A percentile compares a stretch with the other conserved stretches of the same genome.
Conservation (phyloP, 2,113 vertebrate species). For the Gymnarchus niloticus region DNA sequence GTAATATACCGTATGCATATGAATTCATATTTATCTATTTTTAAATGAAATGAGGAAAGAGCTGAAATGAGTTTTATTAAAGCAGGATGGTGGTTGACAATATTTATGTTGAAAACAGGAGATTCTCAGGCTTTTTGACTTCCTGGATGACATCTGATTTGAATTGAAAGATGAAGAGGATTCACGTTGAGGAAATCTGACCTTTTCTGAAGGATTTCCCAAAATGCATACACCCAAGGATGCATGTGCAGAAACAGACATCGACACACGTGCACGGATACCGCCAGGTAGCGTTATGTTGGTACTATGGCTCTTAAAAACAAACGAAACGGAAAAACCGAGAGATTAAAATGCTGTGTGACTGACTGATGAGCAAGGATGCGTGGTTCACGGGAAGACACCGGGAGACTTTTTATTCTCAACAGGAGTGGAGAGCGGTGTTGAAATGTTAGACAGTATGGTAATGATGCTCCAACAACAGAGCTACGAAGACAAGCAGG, state of each 20-base stretch:
- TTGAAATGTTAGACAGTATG: not conserved
- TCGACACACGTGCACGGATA: slow-evolving; percentile 22
- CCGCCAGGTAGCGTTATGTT: not conserved
- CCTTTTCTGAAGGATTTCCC: not conserved
- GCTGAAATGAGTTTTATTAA: not conserved
- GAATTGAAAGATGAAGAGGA: not conserved
- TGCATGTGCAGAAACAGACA: slow-evolving; percentile 27
- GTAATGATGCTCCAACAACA: not conserved
- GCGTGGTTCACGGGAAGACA: not conserved
- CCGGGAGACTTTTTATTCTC: not conserved
- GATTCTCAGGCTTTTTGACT: not conserved
- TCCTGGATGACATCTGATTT: not conserved
- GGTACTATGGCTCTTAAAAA: not conserved
- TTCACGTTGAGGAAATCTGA: not conserved
- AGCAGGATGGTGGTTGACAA: not conserved
- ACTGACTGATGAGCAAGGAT: not conserved
- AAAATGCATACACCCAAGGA: not conserved
- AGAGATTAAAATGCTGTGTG: not conserved
- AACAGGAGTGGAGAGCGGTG: not conserved
- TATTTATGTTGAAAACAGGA: not conserved
- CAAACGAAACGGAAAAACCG: not conserved
- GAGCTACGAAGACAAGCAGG: not conserved
- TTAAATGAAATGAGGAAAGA: not conserved
- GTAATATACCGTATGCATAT: not conserved
- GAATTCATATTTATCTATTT: not conserved